A percentile compares a stretch with the other conserved stretches of the same genome.
These are phyloP conservation scores for Schizotus pectinicornis DNA, from an alignment of 2,888 invertebrate species.

Conservation along the genomic window DNA sequence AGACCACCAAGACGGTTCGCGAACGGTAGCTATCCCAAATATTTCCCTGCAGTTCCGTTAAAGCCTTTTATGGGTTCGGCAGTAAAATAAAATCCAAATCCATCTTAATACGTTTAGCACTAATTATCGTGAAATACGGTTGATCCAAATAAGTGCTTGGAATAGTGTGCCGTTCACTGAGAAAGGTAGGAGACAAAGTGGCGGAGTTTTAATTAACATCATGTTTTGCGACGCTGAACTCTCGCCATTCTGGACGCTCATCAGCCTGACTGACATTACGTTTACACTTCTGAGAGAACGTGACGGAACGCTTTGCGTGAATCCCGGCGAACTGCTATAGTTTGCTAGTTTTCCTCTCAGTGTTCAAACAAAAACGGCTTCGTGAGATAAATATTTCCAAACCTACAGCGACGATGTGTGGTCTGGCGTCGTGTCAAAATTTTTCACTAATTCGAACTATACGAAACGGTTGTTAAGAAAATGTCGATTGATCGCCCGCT, in stretches of 20 bases:
- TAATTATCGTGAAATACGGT: slow-evolving; percentile 23
- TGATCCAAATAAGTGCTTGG: slow-evolving; percentile 12
- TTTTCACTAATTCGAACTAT: too few relatives aligned
- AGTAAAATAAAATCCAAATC: slow-evolving; percentile 7
- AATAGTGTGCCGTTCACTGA: slow-evolving; percentile 15
- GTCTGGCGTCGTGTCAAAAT: too few relatives aligned
- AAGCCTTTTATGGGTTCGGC: slow-evolving; percentile 9
- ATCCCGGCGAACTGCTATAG: slow-evolving; percentile 30
- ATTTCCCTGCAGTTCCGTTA: not conserved
- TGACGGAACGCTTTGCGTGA: slow-evolving; percentile 27
- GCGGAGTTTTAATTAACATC: slow-evolving; percentile 34
- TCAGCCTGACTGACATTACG: slow-evolving; percentile 35
- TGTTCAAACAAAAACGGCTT: slow-evolving; percentile 7
- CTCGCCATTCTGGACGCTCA: slow-evolving; percentile 29
- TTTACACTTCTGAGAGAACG: slow-evolving; percentile 34
- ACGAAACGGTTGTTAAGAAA: too few relatives aligned
- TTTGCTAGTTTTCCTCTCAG: slow-evolving; percentile 21
- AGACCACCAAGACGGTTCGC: too few relatives aligned
- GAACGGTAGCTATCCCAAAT: slow-evolving; percentile 1
- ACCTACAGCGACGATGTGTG: too few relatives aligned
- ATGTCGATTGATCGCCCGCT: too few relatives aligned
- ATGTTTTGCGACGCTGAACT: slow-evolving; percentile 21
- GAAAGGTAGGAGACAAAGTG: slow-evolving; percentile 29
- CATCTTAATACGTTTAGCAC: slow-evolving; percentile 20
- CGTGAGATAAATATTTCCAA: too few relatives aligned